A percentile compares a stretch with the other conserved stretches of the same genome.
Conservation (phyloP, 2,888 invertebrate species). For the Mesorhabditis spiculigera region DNA sequence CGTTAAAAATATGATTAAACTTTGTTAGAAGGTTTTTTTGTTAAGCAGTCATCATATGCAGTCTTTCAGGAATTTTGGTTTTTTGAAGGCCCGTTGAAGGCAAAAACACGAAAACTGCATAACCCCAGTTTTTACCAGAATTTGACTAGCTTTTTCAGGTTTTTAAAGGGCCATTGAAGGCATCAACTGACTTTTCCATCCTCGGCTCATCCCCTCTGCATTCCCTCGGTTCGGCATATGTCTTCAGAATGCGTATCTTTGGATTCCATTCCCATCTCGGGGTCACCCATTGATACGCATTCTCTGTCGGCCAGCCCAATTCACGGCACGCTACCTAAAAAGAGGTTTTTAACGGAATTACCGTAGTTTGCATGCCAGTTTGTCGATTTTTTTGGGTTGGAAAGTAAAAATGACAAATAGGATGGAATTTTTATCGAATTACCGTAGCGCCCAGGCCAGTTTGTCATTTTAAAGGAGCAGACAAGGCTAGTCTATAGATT, state of each 20-base stretch:
- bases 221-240: constrained; percentile 88
- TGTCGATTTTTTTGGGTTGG: neutral
- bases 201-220: constrained; percentile 70
- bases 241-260: constrained; percentile 82
- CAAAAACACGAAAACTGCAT: neutral
- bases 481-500: no score
- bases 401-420: neutral
- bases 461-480: neutral
- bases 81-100: no score
- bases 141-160: no score
- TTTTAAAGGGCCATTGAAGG: no score
- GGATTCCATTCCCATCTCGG: constrained; percentile 83
- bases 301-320: constrained; percentile 81
- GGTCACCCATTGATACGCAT: constrained; percentile 82
- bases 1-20: no score
- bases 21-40: no score
- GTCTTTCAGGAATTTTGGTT: no score
- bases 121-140: neutral
- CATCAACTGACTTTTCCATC: constrained; percentile 20
- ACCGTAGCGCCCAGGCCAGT: neutral
- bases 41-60: no score
- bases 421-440: neutral
- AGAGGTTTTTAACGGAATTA: no score
- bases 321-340: constrained; percentile 78
- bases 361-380: no score